phyloP scores from a whole-genome alignment of 2,113 vertebrate species.

The Axis porcinus region DNA sequence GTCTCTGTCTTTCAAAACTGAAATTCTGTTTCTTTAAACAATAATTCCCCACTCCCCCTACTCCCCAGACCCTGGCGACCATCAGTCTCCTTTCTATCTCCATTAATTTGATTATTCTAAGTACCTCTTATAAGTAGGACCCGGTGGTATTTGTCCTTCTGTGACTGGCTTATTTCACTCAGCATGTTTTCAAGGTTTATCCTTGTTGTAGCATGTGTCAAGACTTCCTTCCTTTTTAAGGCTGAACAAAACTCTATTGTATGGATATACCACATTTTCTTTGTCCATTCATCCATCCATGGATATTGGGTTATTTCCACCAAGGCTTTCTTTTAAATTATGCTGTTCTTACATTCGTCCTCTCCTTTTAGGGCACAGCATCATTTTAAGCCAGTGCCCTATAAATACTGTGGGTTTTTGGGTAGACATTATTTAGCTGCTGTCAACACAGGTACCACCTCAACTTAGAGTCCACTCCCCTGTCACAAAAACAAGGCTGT shows the following conservation, averaged over 20 bases:
- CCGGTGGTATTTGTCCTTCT: neutral
- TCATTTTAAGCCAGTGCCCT: neutral
- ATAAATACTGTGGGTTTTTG: neutral
- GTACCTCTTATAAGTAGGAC: neutral
- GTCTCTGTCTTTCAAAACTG: too few species aligned
- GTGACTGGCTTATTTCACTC: neutral
- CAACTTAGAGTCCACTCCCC: neutral
- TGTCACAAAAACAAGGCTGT: neutral
- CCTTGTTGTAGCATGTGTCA: neutral
- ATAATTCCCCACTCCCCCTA: neutral
- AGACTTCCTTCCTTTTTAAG: neutral
- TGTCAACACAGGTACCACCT: neutral
- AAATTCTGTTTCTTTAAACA: neutral
- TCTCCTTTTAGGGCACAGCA: neutral
- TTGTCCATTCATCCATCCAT: neutral
- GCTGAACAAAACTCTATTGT: neutral
- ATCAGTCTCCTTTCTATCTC: neutral
- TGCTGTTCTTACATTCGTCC: neutral
- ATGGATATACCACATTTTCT: neutral
- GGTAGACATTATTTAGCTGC: neutral
- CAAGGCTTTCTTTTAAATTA: neutral
- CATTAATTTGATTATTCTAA: neutral
- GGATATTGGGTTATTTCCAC: neutral
- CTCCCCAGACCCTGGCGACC: neutral
- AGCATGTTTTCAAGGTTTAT: neutral